Conservation (phyloP, 64 coral and sea anemone species). For the Stichodactyla mertensii region DNA sequence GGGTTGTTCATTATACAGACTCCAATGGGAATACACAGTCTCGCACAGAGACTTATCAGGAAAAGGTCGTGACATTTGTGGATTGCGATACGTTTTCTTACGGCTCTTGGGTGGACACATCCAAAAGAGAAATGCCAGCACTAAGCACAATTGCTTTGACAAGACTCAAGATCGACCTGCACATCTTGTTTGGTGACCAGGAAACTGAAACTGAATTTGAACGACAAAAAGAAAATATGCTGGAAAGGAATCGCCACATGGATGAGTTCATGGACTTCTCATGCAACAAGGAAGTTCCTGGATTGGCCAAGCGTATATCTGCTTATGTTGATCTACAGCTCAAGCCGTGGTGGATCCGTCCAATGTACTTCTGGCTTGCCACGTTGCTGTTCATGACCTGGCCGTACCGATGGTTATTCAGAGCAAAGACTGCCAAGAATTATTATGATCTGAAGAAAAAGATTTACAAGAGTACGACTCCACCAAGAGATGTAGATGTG, state of each 20-base stretch:
- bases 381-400: constrained; percentile 64
- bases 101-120: constrained; percentile 71
- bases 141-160: constrained; percentile 10
- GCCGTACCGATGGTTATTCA: constrained; percentile 86
- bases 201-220: constrained; percentile 57
- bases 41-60: constrained; percentile 71
- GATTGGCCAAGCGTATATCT: constrained; percentile 63
- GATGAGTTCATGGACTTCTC: constrained; percentile 35
- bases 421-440: constrained; percentile 65
- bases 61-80: constrained; percentile 51
- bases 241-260: constrained; percentile 37
- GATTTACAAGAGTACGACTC: constrained; percentile 57
- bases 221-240: constrained; percentile 48
- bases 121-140: constrained; percentile 69
- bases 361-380: constrained; percentile 64
- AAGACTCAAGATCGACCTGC: constrained; percentile 54
- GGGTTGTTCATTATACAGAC: constrained; percentile 57
- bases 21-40: constrained; percentile 55
- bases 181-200: constrained; percentile 60
- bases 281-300: constrained; percentile 17
- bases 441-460: constrained; percentile 69
- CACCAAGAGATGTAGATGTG: constrained; percentile 50
- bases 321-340: constrained; percentile 48
- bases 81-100: constrained; percentile 51
- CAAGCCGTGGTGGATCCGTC: constrained; percentile 68